These are phyloP conservation scores for Drosophila gaucha DNA, from an alignment of 2,888 invertebrate species.

Conservation along the genomic window DNA sequence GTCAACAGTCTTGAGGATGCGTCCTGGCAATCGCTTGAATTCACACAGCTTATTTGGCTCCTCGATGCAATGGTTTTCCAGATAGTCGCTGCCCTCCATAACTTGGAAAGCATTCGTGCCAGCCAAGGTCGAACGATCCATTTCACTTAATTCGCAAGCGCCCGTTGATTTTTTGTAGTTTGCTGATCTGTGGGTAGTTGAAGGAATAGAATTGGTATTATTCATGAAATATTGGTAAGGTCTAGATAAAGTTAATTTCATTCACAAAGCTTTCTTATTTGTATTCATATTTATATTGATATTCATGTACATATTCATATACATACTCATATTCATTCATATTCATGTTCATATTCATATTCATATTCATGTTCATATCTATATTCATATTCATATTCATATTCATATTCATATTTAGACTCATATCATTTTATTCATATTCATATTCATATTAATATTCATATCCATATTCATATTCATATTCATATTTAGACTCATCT, in stretches of 20 bases:
- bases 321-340: background rate
- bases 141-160: slow-evolving; percentile 93
- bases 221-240: background rate
- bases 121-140: slow-evolving; percentile 95
- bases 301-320: background rate
- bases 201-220: slow-evolving; percentile 7
- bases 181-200: slow-evolving; percentile 92
- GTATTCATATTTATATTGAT: background rate
- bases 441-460: background rate
- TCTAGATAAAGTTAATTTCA: no score
- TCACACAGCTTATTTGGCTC: slow-evolving; percentile 96
- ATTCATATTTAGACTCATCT: background rate
- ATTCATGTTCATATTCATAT: background rate
- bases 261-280: no score
- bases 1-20: slow-evolving; percentile 96
- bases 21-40: slow-evolving; percentile 94
- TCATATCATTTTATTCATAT: background rate
- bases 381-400: background rate
- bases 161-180: slow-evolving; percentile 94
- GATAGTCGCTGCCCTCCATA: slow-evolving; percentile 84
- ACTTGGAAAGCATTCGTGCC: slow-evolving; percentile 91
- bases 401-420: background rate
- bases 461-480: background rate
- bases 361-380: background rate
- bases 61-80: slow-evolving; percentile 94